Evolutionary conservation across 2,888 invertebrate genomes (phyloP).

Genomic region (Andrena flavipes): DNA sequence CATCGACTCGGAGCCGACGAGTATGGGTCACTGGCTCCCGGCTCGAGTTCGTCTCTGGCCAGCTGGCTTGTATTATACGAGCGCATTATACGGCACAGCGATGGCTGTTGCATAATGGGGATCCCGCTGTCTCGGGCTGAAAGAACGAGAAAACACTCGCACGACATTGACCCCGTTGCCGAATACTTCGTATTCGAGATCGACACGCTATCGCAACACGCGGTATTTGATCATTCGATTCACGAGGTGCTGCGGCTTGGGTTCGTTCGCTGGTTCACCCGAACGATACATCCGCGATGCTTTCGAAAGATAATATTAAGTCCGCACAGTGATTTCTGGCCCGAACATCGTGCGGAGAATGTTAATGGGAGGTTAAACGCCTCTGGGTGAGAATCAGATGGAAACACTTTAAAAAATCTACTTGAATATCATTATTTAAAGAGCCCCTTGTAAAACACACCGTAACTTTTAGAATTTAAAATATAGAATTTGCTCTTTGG

Average conservation of each 20-base stretch:
- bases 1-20: conserved; percentile 12
- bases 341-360: no score
- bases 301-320: background rate
- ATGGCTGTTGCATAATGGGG: conserved; percentile 50
- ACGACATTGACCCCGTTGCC: conserved; percentile 67
- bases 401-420: no score
- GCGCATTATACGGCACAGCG: conserved; percentile 22
- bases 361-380: no score
- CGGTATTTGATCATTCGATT: conserved; percentile 38
- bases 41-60: conserved; percentile 35
- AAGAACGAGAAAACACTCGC: conserved; percentile 51
- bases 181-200: conserved; percentile 48
- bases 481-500: no score
- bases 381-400: no score
- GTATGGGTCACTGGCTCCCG: conserved; percentile 51
- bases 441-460: no score
- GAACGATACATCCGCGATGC: background rate
- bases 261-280: background rate
- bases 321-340: no score
- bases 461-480: no score
- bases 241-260: background rate
- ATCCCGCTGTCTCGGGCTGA: background rate
- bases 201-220: conserved; percentile 23
- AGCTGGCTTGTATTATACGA: conserved; percentile 35
- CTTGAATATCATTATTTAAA: no score